Conservation (phyloP, 1,140 invertebrate genomes). For the Drosophila albomicans region DNA sequence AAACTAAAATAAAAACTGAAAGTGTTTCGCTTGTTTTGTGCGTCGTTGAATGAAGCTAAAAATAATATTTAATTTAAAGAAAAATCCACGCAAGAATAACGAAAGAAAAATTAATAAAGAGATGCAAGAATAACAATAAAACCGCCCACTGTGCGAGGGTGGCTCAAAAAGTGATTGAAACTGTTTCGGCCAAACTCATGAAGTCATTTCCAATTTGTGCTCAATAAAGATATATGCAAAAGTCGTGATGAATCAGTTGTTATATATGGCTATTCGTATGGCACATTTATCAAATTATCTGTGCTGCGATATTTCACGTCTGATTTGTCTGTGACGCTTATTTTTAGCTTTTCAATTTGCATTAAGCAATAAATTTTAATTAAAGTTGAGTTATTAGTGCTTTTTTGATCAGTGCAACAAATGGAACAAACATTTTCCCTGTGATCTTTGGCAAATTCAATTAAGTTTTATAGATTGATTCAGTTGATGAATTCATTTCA, state of each 20-base stretch:
- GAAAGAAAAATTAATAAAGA: conserved; percentile 11
- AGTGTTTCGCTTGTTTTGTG: conserved; percentile 52
- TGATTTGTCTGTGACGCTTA: conserved; percentile 20
- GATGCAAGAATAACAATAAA: conserved; percentile 19
- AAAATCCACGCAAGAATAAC: conserved; percentile 10
- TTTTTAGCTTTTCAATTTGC: conserved; percentile 19
- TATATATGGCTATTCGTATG: conserved; percentile 5
- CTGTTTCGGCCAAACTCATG: background rate
- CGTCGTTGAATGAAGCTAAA: conserved; percentile 66
- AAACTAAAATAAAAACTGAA: conserved; percentile 41
- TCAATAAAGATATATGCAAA: background rate
- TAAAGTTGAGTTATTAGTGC: conserved; percentile 1
- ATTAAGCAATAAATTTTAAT: conserved; percentile 11
- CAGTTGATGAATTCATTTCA: too few relatives aligned
- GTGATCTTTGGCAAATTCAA: too few relatives aligned
- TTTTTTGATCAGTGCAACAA: background rate
- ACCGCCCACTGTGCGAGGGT: conserved; percentile 38
- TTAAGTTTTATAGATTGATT: background rate
- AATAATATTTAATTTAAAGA: conserved; percentile 51
- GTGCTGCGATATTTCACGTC: background rate
- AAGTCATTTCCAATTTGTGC: background rate
- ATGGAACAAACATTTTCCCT: background rate
- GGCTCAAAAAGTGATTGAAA: conserved; percentile 6
- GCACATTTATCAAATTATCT: conserved; percentile 31
- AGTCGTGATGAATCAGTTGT: conserved; percentile 31